Percentiles rank a stretch among this genome's conserved stretches.
phyloP scores from a whole-genome alignment of 2,888 invertebrate species.

The Drosophila hamatofila region DNA sequence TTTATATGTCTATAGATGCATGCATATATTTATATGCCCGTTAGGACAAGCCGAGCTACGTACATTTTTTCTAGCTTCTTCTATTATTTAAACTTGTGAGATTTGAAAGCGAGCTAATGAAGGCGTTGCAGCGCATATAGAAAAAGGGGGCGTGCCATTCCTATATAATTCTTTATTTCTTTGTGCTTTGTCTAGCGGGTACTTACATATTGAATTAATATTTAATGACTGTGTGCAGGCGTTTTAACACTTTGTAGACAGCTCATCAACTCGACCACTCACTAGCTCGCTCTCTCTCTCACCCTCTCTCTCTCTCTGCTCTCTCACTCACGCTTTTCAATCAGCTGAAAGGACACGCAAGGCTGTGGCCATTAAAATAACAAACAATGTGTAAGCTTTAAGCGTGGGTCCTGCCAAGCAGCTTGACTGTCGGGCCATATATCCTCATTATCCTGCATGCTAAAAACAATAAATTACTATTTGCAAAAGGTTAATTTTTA shows the following conservation, averaged over 20 bases:
- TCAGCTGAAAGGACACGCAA: conserved; percentile 73
- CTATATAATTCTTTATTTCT: conserved; percentile 6
- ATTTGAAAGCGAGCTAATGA: conserved; percentile 66
- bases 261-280: conserved; percentile 25
- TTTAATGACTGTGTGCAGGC: conserved; percentile 75
- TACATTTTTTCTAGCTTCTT: conserved; percentile 1
- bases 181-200: conserved; percentile 29
- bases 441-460: conserved; percentile 77
- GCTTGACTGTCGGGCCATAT: conserved; percentile 47
- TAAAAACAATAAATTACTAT: conserved; percentile 80
- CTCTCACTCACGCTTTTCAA: conserved; percentile 52
- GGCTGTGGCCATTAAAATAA: conserved; percentile 57
- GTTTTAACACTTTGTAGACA: conserved; percentile 75
- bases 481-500: conserved; percentile 81
- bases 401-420: conserved; percentile 5
- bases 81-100: conserved; percentile 51
- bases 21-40: conserved; percentile 24
- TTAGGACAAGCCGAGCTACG: conserved; percentile 4
- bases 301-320: neutral
- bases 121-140: conserved; percentile 1
- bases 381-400: conserved; percentile 64
- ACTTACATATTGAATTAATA: conserved; percentile 60
- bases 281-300: neutral
- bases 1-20: conserved; percentile 7
- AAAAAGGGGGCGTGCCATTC: conserved; percentile 4